Conservation (phyloP, 2,888 invertebrate species). For the Vesta saturnalis region DNA sequence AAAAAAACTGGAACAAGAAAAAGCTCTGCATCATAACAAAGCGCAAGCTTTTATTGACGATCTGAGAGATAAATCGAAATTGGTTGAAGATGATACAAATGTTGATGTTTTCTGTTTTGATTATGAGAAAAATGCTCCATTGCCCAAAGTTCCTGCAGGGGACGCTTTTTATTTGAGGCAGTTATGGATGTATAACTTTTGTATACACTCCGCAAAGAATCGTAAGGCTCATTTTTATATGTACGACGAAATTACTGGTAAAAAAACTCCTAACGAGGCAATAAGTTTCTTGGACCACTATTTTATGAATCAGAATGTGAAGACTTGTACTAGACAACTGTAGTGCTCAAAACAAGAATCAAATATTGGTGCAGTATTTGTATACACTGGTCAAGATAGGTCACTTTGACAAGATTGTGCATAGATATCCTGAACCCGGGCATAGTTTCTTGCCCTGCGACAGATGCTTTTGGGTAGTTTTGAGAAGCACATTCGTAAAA, state of each 20-base stretch:
- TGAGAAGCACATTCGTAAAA: conserved; percentile 16
- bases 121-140: background rate
- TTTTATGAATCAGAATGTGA: too few relatives aligned
- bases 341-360: conserved; percentile 36
- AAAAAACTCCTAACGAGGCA: too few relatives aligned
- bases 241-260: too few relatives aligned
- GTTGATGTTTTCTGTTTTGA: background rate
- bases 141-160: too few relatives aligned
- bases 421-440: conserved; percentile 20
- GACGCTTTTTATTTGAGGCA: too few relatives aligned
- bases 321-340: too few relatives aligned
- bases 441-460: conserved; percentile 17
- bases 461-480: conserved; percentile 19
- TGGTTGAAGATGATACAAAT: too few relatives aligned
- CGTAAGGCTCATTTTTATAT: too few relatives aligned
- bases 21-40: background rate
- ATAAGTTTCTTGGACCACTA: too few relatives aligned
- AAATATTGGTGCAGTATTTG: conserved; percentile 28
- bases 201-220: too few relatives aligned
- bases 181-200: too few relatives aligned
- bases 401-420: conserved; percentile 20
- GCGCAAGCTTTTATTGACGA: background rate
- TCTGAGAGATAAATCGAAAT: too few relatives aligned
- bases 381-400: conserved; percentile 23
- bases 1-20: background rate